Percentiles rank a stretch among this genome's conserved stretches.
phyloP scores from a whole-genome alignment of 2,797 vertebrate species.

The Protosalanx chinensis region DNA sequence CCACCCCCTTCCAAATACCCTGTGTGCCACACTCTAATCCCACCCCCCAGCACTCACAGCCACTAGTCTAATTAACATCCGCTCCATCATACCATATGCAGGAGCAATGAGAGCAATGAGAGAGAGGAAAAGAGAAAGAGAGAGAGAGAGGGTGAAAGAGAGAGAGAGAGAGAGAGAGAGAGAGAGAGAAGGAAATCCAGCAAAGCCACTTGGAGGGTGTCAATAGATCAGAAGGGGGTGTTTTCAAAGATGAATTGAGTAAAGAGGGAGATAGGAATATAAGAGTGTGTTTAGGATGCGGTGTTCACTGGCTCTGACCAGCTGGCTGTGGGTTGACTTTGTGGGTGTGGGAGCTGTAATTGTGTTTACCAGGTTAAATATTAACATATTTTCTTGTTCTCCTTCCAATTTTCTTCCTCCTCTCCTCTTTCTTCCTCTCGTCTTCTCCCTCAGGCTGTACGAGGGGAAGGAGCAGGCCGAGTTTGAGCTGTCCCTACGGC shows the following conservation, averaged over 20 bases:
- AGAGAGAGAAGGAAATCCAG: too few species aligned
- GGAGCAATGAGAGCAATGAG: slow-evolving; percentile 19
- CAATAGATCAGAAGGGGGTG: background rate
- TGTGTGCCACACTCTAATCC: slow-evolving; percentile 67
- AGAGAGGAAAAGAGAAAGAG: background rate
- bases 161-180: background rate
- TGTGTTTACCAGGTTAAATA: background rate
- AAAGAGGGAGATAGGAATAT: background rate
- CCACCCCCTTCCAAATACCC: slow-evolving; percentile 55
- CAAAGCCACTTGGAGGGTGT: background rate
- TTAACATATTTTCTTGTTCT: too few species aligned
- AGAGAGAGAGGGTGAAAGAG: too few species aligned
- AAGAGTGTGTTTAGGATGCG: background rate
- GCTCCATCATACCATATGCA: slow-evolving; percentile 47
- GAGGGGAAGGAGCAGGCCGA: slow-evolving; percentile 94
- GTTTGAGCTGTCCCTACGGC: slow-evolving; percentile 93
- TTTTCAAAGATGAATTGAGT: background rate
- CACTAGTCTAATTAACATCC: slow-evolving; percentile 63
- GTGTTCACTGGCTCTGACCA: background rate
- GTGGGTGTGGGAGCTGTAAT: background rate
- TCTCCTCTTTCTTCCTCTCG: slow-evolving; percentile 8
- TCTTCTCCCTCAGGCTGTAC: slow-evolving; percentile 77
- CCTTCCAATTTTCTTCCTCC: background rate
- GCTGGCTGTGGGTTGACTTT: background rate
- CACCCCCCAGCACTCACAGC: slow-evolving; percentile 56